Conservation (phyloP, 2,888 invertebrate genomes). For the Sphaerophoria rueppellii region DNA sequence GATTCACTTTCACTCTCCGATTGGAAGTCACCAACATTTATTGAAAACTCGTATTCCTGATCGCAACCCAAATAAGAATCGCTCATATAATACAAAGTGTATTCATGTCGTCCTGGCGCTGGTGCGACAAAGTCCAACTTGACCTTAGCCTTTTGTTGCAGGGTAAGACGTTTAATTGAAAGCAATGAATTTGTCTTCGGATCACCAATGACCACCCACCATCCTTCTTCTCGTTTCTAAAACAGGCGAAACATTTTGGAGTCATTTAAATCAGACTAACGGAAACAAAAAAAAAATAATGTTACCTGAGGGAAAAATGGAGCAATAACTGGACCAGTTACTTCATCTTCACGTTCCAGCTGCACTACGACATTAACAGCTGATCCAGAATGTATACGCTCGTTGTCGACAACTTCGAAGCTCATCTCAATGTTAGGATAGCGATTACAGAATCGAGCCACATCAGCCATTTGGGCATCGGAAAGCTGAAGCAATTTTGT, state of each 20-base stretch:
- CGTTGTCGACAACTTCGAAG: slow-evolving; percentile 93
- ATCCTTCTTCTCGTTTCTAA: slow-evolving; percentile 94
- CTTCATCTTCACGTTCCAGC: slow-evolving; percentile 98
- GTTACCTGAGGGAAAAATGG: slow-evolving; percentile 98
- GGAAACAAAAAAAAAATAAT: background rate
- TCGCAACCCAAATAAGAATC: slow-evolving; percentile 99
- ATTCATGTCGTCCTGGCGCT: slow-evolving; percentile 92
- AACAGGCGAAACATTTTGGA: slow-evolving; percentile 16
- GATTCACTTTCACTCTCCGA: slow-evolving; percentile 85
- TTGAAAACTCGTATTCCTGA: slow-evolving; percentile 98
- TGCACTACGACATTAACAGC: slow-evolving; percentile 95
- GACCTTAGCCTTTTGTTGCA: slow-evolving; percentile 95
- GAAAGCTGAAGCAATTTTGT: slow-evolving; percentile 90
- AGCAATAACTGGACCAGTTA: slow-evolving; percentile 97
- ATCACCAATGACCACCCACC: slow-evolving; percentile 99
- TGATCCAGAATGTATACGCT: slow-evolving; percentile 90
- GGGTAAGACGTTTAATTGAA: slow-evolving; percentile 97
- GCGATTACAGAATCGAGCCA: slow-evolving; percentile 98
- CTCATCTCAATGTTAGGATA: slow-evolving; percentile 99
- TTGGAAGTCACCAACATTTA: slow-evolving; percentile 90
- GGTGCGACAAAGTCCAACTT: slow-evolving; percentile 93
- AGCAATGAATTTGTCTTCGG: slow-evolving; percentile 96
- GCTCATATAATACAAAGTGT: slow-evolving; percentile 99
- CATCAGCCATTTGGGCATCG: slow-evolving; percentile 97
- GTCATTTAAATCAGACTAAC: background rate